Evolutionary conservation across 2,113 vertebrate genomes (phyloP).

Genomic region (Conger conger): DNA sequence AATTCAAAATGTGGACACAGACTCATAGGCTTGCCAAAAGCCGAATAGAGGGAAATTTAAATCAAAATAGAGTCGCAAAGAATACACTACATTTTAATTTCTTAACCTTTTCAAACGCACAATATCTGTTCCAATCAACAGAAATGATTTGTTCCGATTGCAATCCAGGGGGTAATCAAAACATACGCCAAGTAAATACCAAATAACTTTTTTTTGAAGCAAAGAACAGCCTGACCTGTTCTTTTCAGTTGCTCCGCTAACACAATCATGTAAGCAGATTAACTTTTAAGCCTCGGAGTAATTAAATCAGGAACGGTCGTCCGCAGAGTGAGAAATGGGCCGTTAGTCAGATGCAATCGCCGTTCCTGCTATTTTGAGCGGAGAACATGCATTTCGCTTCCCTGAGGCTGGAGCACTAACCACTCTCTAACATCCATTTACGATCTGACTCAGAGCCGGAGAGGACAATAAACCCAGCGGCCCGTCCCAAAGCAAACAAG

Average conservation of each 20-base stretch:
- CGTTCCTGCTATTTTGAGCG: slow-evolving; percentile 14
- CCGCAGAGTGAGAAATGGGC: background rate
- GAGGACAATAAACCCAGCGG: background rate
- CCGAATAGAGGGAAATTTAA: background rate
- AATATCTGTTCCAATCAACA: too few species aligned
- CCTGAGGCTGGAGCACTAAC: slow-evolving; percentile 8
- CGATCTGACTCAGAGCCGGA: slow-evolving; percentile 31
- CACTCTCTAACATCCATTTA: background rate
- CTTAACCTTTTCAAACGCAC: background rate
- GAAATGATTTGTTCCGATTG: too few species aligned
- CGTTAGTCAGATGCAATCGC: slow-evolving; percentile 6
- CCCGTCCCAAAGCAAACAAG: background rate
- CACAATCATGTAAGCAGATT: background rate
- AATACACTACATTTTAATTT: background rate
- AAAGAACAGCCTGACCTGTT: background rate
- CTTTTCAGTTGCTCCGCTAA: background rate
- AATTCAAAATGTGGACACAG: slow-evolving; percentile 30
- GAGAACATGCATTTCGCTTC: background rate
- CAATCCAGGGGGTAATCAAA: too few species aligned
- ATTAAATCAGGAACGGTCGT: background rate
- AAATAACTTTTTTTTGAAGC: background rate
- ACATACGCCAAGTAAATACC: background rate
- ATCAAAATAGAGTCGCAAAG: background rate
- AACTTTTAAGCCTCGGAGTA: background rate
- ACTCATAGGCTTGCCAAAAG: slow-evolving; percentile 17